A percentile compares a stretch with the other conserved stretches of the same genome.
These are phyloP conservation scores for Spisula subtruncata DNA, from an alignment of 2,888 invertebrate genomes.

Conservation along the genomic window DNA sequence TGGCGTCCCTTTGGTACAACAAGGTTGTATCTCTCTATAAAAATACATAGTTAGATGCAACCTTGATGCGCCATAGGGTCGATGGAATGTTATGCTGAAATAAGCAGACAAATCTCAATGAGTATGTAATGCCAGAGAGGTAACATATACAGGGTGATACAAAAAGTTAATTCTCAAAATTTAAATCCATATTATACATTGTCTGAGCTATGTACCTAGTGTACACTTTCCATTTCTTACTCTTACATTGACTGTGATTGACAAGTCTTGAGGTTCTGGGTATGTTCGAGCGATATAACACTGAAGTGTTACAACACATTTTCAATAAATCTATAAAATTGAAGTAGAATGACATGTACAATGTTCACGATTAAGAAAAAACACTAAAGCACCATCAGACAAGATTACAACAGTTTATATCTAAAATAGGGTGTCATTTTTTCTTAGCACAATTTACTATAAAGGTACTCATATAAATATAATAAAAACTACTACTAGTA, in stretches of 20 bases:
- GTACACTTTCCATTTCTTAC: too few species aligned
- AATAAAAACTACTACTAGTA: not conserved
- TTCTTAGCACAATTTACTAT: not conserved
- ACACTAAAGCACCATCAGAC: not conserved
- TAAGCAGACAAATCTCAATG: not conserved
- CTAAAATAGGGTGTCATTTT: not conserved
- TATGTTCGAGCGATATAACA: not conserved
- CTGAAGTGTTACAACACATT: not conserved
- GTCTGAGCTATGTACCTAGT: too few species aligned
- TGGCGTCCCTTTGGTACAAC: too few species aligned
- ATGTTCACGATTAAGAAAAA: not conserved
- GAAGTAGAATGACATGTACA: not conserved
- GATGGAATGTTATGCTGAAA: constrained; percentile 20
- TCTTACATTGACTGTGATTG: too few species aligned
- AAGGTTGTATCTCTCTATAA: too few species aligned
- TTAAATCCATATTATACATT: too few species aligned
- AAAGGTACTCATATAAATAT: not conserved
- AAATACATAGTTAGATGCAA: too few species aligned
- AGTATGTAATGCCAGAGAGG: too few species aligned
- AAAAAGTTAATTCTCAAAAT: too few species aligned
- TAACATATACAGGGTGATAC: too few species aligned
- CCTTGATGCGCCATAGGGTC: too few species aligned
- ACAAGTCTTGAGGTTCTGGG: too few species aligned
- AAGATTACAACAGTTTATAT: not conserved
- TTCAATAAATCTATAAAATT: not conserved